Evolutionary conservation across 2,113 vertebrate genomes (phyloP), one percentile per base, ranked within the genome.

Genomic region (Callipepla californica): DNA sequence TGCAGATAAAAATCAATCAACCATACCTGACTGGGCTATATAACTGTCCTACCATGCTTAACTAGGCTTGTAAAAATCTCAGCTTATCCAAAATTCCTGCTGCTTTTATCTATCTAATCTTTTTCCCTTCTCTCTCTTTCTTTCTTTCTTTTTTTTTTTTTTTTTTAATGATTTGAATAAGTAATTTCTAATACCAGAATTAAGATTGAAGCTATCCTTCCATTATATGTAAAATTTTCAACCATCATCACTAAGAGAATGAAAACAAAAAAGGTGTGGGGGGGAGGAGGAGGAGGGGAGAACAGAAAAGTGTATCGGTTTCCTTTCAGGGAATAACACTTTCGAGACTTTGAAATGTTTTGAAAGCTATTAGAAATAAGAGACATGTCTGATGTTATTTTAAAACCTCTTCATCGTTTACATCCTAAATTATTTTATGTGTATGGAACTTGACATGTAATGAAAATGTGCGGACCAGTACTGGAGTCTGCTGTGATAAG

Each of bases 1-100:
- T 97, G 89, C 81, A 96, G 95, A 98, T 97, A 97, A 97, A 97
- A 97, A 96, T 96, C 97, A 97, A 96, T 97, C 86, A 62, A n/a
- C 93, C 96, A 92, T 97, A 88, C 90, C 95, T 92, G 84, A 90
- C 79, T 94, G 28, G 70, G 83, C 65, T 92, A 38, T 90, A 80
- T 94, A 96, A 96, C 78, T 92, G 66, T 69, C 86, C 91, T 90
- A 40, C 61, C 47, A 85, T 86, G 84, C 74, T 95, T 90, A 97
- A 93, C 81, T 80, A 57, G 80, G 70, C 84, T 88, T 93, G 72
- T 95, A 96, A 94, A 94, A 94, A 92, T 83, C 68, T 70, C 34
- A 0, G 2, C 6, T 26, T 44, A 42, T 32, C 34, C 25, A 61
- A 89, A 87, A 83, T 40, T 90, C 67, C 85, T 68, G 61, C 81